Percentiles rank a stretch among this genome's conserved stretches.
Evolutionary conservation across 2,888 invertebrate species (phyloP).

Genomic region (Sarcophaga carnaria): DNA sequence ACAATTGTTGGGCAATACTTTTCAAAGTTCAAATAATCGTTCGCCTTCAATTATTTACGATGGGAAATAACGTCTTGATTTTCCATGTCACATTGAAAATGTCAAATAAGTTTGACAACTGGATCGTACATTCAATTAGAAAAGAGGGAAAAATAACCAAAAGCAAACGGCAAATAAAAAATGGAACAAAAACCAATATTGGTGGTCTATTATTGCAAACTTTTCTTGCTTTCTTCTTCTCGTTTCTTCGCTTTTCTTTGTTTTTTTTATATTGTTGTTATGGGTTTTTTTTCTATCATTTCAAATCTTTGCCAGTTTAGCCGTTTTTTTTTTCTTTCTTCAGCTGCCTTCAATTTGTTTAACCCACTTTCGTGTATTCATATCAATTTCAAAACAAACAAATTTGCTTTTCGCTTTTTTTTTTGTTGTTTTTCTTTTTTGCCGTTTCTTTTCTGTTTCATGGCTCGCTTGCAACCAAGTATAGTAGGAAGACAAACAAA

Average conservation of each 20-base stretch:
- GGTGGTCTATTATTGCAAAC: slow-evolving; percentile 43
- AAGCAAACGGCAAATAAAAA: no score
- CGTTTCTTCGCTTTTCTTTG: not conserved
- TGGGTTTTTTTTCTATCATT: not conserved
- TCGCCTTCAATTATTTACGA: slow-evolving; percentile 26
- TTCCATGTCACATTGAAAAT: slow-evolving; percentile 52
- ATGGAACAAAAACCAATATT: slow-evolving; percentile 54
- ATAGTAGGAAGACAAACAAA: slow-evolving; percentile 36
- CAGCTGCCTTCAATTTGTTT: slow-evolving; percentile 62
- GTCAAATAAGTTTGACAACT: slow-evolving; percentile 59
- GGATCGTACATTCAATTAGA: slow-evolving; percentile 60
- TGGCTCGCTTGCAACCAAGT: slow-evolving; percentile 39
- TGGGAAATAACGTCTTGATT: slow-evolving; percentile 20
- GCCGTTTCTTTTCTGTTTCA: slow-evolving; percentile 13
- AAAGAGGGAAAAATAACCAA: slow-evolving; percentile 46
- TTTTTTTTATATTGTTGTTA: not conserved
- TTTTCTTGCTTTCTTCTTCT: slow-evolving; percentile 5
- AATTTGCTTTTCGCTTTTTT: not conserved
- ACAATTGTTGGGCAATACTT: not conserved
- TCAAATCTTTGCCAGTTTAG: slow-evolving; percentile 16
- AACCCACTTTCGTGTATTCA: slow-evolving; percentile 65
- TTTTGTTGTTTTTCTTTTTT: not conserved
- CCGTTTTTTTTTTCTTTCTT: slow-evolving; percentile 27
- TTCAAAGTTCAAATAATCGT: not conserved
- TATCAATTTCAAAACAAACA: slow-evolving; percentile 63